Evolutionary conservation across 30 jellyfish, hydroid and myxozoan genomes (phyloP).

Genomic region (Hydractinia symbiolongicarpus): DNA sequence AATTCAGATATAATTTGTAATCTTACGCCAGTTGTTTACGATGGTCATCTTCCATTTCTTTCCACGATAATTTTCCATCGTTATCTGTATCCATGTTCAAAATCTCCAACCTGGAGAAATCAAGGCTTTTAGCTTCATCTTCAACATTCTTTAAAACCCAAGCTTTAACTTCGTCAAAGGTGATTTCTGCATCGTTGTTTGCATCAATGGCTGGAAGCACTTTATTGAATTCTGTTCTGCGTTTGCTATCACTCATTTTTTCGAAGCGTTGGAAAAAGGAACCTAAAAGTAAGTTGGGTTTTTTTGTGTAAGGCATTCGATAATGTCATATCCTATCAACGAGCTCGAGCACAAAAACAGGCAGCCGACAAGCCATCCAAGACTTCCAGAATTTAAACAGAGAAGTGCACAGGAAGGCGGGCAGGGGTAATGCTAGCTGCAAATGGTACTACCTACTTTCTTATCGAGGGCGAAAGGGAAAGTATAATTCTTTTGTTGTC

Average conservation of each 20-base stretch:
- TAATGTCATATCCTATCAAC: neutral
- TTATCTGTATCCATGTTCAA: slow-evolving; percentile 1
- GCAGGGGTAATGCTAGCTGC: too few species aligned
- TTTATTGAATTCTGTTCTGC: neutral
- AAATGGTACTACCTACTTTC: too few species aligned
- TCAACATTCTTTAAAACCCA: slow-evolving; percentile 1
- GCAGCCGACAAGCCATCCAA: too few species aligned
- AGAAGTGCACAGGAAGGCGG: too few species aligned
- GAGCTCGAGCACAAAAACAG: neutral
- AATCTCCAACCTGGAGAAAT: neutral
- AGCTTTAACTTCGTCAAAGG: neutral
- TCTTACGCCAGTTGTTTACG: slow-evolving; percentile 1
- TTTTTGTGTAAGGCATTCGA: neutral
- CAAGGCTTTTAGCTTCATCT: neutral
- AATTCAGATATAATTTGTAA: neutral
- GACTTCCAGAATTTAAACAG: too few species aligned
- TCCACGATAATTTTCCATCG: neutral
- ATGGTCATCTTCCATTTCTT: neutral
- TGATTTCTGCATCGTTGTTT: neutral
- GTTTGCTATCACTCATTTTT: neutral
- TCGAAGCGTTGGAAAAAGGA: neutral
- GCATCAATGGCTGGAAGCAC: neutral
- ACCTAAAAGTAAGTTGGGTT: neutral
- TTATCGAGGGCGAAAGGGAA: too few species aligned
- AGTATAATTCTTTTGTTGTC: too few species aligned